These are phyloP conservation scores for Apostichopus californicus DNA, from an alignment of 35 echinoderm and acorn worm species.

Conservation along the genomic window DNA sequence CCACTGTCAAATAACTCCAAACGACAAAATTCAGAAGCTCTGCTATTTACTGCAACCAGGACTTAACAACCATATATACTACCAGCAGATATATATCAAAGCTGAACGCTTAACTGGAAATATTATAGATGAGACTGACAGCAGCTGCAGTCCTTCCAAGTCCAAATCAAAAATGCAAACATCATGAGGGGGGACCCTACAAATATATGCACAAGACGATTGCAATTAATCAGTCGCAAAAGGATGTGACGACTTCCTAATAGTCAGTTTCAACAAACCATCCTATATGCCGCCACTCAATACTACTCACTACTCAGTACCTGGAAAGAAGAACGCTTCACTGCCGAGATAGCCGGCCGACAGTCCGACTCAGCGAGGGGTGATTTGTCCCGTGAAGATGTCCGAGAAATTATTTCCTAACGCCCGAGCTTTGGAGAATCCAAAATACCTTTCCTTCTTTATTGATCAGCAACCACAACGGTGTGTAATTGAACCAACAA, in stretches of 20 bases:
- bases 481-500: background rate
- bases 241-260: background rate
- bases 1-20: too few species aligned
- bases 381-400: slow-evolving; percentile 23
- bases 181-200: background rate
- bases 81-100: too few species aligned
- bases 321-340: too few species aligned
- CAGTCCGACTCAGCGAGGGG: slow-evolving; percentile 27
- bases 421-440: background rate
- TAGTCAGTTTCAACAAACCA: background rate
- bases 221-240: background rate
- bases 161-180: background rate
- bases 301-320: too few species aligned
- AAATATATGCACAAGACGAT: background rate
- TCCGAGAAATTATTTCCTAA: slow-evolving; percentile 13
- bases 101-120: too few species aligned
- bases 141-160: background rate
- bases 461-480: background rate
- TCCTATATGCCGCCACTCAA: too few species aligned
- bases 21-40: too few species aligned
- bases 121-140: background rate
- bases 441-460: background rate
- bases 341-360: too few species aligned
- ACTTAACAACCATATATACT: too few species aligned
- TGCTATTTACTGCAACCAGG: too few species aligned